Evolutionary conservation across 2,113 vertebrate genomes (phyloP).

Genomic region (Turdus rufiventris): DNA sequence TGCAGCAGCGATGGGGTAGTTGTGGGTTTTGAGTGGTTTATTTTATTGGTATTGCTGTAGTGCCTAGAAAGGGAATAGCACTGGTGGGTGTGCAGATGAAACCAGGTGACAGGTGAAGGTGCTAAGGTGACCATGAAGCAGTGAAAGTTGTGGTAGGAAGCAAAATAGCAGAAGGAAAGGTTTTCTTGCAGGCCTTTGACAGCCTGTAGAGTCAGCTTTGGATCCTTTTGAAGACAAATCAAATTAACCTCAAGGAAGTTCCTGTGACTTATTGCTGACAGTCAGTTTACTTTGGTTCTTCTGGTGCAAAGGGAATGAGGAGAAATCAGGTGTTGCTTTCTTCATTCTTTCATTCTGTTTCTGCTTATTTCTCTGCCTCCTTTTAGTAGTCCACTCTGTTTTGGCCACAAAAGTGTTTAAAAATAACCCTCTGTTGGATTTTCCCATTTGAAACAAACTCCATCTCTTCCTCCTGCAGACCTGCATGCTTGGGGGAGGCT

Average conservation of each 20-base stretch:
- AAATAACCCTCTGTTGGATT: not conserved
- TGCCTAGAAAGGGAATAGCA: not conserved
- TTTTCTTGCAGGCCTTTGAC: not conserved
- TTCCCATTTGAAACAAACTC: not conserved
- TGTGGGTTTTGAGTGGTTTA: not conserved
- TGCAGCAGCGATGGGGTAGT: not conserved
- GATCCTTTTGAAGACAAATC: not conserved
- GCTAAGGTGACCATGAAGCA: not conserved
- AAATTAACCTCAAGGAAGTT: not conserved
- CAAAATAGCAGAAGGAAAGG: not conserved
- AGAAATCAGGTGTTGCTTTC: not conserved
- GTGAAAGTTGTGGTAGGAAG: not conserved
- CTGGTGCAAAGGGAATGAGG: rapidly evolving
- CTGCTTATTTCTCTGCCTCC: not conserved
- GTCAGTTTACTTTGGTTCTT: not conserved
- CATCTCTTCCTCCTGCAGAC: not conserved
- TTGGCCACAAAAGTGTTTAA: not conserved
- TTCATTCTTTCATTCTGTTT: not conserved
- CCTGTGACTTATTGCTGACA: not conserved
- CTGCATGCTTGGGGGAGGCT: not conserved
- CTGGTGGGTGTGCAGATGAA: not conserved
- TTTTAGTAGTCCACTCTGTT: not conserved
- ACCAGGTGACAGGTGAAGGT: not conserved
- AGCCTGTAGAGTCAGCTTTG: not conserved
- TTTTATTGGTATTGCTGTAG: not conserved